Conservation (phyloP, 1,140 invertebrate species). For the Orius insidiosus region DNA sequence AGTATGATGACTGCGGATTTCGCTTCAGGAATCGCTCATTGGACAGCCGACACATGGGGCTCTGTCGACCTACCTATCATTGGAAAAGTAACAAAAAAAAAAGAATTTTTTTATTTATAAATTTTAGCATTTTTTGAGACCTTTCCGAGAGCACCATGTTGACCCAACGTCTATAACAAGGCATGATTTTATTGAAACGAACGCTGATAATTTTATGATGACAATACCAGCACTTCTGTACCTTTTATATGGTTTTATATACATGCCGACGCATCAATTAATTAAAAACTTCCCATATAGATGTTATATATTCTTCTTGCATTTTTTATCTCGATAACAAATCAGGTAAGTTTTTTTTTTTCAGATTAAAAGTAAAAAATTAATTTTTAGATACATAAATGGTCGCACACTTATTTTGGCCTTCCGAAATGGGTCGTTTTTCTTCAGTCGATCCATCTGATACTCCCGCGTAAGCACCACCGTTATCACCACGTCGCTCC, state of each 20-base stretch:
- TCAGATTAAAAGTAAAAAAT: conserved; percentile 7
- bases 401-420: conserved; percentile 97
- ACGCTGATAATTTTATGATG: conserved; percentile 96
- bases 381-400: conserved; percentile 89
- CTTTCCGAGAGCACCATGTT: conserved; percentile 96
- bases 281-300: conserved; percentile 65
- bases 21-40: conserved; percentile 88
- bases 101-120: background rate
- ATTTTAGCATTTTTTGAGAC: conserved; percentile 81
- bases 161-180: conserved; percentile 96
- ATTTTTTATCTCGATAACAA: conserved; percentile 87
- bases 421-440: conserved; percentile 75
- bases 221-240: conserved; percentile 65
- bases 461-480: conserved; percentile 88
- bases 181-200: conserved; percentile 97
- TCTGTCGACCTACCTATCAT: conserved; percentile 78
- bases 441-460: conserved; percentile 79
- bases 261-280: conserved; percentile 46
- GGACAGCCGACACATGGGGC: conserved; percentile 97
- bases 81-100: conserved; percentile 54
- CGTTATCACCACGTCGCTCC: conserved; percentile 93
- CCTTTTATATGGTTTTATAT: conserved; percentile 67
- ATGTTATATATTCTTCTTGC: conserved; percentile 77
- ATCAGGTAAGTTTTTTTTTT: conserved; percentile 51
- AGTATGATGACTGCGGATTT: conserved; percentile 94